Percentiles rank a stretch among this genome's conserved stretches.
phyloP scores from a whole-genome alignment of 2,113 vertebrate genomes.

The Cyanocitta stelleri region DNA sequence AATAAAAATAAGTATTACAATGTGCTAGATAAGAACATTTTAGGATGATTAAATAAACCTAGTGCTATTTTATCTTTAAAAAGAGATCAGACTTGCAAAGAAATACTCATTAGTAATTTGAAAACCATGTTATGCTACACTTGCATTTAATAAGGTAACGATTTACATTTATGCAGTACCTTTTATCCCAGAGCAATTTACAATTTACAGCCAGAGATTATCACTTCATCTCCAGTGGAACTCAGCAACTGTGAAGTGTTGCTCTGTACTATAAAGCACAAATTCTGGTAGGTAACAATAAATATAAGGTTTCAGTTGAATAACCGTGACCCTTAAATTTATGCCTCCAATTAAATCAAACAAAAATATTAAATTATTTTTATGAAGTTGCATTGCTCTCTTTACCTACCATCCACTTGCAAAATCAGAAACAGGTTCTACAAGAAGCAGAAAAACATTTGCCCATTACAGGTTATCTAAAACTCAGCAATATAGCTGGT shows the following conservation, averaged over 20 bases:
- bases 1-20: neutral
- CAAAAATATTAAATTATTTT: neutral
- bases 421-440: neutral
- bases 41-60: neutral
- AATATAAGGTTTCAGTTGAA: constrained; percentile 9
- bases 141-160: constrained; percentile 36
- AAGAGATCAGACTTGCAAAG: neutral
- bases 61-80: neutral
- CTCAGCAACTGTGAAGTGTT: constrained; percentile 9
- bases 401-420: neutral
- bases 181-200: constrained; percentile 59
- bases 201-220: constrained; percentile 52
- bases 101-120: constrained; percentile 39
- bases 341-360: neutral
- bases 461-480: neutral
- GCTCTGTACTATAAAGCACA: constrained; percentile 1
- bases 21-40: neutral
- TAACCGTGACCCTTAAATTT: neutral
- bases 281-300: constrained; percentile 37
- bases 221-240: constrained; percentile 46
- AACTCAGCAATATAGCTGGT: neutral
- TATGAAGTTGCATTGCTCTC: neutral
- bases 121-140: constrained; percentile 37
- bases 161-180: constrained; percentile 47
- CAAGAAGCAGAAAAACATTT: neutral